Conservation (phyloP, 2,113 vertebrate genomes). For the Cinclus mexicanus region DNA sequence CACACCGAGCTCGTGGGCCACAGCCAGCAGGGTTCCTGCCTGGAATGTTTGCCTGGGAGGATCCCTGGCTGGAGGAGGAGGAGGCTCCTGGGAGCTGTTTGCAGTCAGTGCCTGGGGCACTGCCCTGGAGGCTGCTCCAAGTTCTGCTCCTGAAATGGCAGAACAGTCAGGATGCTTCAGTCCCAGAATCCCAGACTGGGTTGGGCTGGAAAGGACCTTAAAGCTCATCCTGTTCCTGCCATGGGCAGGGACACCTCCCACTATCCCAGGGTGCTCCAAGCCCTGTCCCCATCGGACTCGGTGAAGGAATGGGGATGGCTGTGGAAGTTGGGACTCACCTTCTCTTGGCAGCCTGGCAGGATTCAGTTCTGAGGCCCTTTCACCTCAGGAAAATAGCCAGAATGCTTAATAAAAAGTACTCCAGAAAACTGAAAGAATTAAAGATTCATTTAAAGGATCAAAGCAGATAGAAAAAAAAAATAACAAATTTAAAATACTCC, state of each 20-base stretch:
- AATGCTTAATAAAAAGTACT: background rate
- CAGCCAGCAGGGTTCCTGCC: background rate
- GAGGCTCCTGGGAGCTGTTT: background rate
- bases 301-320: background rate
- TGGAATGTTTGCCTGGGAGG: background rate
- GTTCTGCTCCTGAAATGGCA: background rate
- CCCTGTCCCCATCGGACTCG: background rate
- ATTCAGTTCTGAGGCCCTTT: background rate
- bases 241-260: background rate
- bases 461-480: background rate
- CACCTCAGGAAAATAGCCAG: background rate
- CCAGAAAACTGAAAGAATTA: background rate
- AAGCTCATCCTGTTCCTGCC: background rate
- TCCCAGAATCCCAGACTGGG: background rate
- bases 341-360: background rate
- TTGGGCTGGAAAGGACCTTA: background rate
- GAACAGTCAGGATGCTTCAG: background rate
- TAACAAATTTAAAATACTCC: background rate
- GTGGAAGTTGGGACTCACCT: rapidly evolving
- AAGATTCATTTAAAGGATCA: background rate
- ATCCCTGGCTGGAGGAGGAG: background rate
- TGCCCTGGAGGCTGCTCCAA: background rate
- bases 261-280: background rate
- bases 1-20: background rate
- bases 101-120: background rate